Evolutionary conservation across 1,140 invertebrate species (phyloP).

Genomic region (Schlechtendalia chinensis): DNA sequence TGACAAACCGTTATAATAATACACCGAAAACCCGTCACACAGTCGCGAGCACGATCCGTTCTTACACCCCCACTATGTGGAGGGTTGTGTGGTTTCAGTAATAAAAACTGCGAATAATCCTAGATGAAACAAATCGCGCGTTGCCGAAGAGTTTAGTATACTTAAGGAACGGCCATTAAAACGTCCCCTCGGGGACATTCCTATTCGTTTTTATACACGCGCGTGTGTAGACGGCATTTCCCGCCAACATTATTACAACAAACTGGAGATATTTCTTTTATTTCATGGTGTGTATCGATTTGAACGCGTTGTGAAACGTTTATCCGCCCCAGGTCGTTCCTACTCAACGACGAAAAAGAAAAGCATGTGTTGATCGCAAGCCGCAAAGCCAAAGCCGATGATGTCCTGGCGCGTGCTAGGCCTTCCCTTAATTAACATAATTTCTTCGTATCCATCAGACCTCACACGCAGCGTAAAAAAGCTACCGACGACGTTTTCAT

Average conservation of each 20-base stretch:
- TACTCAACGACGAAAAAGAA: too few species aligned
- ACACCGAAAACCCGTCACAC: neutral
- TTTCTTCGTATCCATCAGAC: conserved; percentile 14
- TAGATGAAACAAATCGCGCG: conserved; percentile 1
- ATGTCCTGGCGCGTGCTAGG: neutral
- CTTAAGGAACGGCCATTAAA: neutral
- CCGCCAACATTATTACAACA: neutral
- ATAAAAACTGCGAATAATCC: neutral
- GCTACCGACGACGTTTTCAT: conserved; percentile 7
- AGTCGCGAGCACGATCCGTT: too few species aligned
- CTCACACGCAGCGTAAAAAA: conserved; percentile 25
- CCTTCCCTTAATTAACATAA: neutral
- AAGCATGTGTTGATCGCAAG: neutral
- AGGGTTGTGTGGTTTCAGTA: neutral
- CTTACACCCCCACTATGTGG: too few species aligned
- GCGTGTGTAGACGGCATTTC: neutral
- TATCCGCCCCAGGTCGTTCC: neutral
- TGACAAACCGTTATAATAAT: neutral
- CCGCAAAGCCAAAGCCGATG: conserved; percentile 6
- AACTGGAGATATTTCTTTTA: neutral
- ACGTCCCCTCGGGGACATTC: conserved; percentile 19
- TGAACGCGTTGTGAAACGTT: neutral
- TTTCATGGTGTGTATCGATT: neutral
- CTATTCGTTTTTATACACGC: neutral
- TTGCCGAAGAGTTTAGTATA: neutral